Evolutionary conservation across 1,140 invertebrate species (phyloP), one percentile per base, ranked within the genome.

Genomic region (Lepeophtheirus salmonis): DNA sequence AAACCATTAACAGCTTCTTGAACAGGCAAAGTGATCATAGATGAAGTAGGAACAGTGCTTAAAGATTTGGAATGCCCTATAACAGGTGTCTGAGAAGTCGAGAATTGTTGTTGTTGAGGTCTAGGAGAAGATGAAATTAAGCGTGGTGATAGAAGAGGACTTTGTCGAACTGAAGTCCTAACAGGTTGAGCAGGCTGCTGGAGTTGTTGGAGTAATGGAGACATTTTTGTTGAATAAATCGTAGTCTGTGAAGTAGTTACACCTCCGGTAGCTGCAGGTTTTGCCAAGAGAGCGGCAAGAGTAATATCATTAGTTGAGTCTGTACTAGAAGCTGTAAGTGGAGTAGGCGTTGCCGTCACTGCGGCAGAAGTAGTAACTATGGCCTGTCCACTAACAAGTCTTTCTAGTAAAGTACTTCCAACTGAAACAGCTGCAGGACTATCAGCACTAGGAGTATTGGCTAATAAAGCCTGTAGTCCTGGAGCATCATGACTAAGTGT

Each of bases 191-290:
- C 30, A 14, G 56, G 56, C 50, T 57, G 58, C 22, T 53, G 41
- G 6, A 60, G 49, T 20, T 60, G 58, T 16, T 60, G 58, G 12
- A 60, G 17, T 21, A 60, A 18, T 53, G 58, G 58, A 24, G 58
- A 60, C 21, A 49, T 49, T 52, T 60, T 60, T 3, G 48, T 60
- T 12, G 54, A 25, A 10, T 14, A 13, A 10, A 24, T 18, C 12
- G 20, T 18, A 20, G 18, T 6, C 30, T 41, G 30, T 6, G 30
- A 10, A 10, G n/a, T n/a, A n/a, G 30, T n/a, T 6, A n/a, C 6
- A n/a, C n/a, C n/a, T 41, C 30, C 30, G 22, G 54, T 17, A n/a
- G 23, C 18, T 17, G 23, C 54, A 10, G 58, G 58, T 14, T 60
- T 60, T 3, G 58, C 12, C 3, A 60, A 48, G 2, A 60, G 41